Evolutionary conservation across 2,797 vertebrate genomes (phyloP).

Genomic region (Lacerta agilis): DNA sequence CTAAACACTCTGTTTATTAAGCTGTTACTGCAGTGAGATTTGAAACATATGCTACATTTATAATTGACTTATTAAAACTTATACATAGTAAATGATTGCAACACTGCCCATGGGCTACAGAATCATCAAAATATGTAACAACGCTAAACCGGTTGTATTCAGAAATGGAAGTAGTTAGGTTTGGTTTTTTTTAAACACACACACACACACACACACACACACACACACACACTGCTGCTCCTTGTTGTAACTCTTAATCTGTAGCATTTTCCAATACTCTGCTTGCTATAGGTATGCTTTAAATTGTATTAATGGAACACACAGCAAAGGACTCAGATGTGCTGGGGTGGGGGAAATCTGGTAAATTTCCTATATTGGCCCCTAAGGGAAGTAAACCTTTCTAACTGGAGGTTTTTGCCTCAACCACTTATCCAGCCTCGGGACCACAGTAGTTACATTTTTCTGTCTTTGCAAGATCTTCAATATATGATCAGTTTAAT

Average conservation of each 20-base stretch:
- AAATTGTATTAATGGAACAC: slow-evolving; percentile 32
- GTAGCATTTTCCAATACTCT: slow-evolving; percentile 65
- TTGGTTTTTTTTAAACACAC: slow-evolving; percentile 53
- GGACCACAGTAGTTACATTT: background rate
- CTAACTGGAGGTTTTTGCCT: background rate
- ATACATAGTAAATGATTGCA: slow-evolving; percentile 77
- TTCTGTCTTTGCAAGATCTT: background rate
- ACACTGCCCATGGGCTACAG: slow-evolving; percentile 79
- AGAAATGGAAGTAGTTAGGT: slow-evolving; percentile 75
- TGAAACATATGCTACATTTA: slow-evolving; percentile 78
- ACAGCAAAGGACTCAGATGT: background rate
- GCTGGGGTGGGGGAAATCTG: background rate
- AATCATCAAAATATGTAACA: slow-evolving; percentile 81
- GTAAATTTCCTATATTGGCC: background rate
- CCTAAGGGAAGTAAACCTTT: background rate
- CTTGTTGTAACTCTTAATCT: slow-evolving; percentile 71
- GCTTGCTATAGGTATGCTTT: slow-evolving; percentile 52
- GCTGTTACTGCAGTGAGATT: slow-evolving; percentile 70
- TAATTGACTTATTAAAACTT: slow-evolving; percentile 85
- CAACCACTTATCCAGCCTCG: background rate
- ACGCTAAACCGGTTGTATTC: slow-evolving; percentile 76
- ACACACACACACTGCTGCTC: slow-evolving; percentile 32
- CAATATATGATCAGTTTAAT: background rate
- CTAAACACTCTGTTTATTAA: slow-evolving; percentile 77
- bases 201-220: too few species aligned